Conservation (phyloP, 2,888 invertebrate genomes). For the Drosophila helvetica region DNA sequence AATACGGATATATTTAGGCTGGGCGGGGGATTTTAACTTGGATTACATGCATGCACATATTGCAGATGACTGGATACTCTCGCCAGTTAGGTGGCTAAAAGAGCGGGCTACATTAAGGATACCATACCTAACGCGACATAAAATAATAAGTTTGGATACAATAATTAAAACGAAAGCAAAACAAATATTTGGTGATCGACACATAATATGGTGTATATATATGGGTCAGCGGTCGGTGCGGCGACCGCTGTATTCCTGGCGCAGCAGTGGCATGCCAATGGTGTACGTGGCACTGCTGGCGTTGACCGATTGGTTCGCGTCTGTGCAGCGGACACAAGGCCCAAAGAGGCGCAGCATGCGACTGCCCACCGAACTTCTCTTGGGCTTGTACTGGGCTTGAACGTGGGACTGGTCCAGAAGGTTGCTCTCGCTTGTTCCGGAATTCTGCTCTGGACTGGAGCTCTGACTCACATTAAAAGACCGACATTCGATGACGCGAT, state of each 20-base stretch:
- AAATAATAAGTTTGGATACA: not conserved
- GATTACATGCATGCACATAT: not conserved
- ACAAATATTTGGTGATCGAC: too few species aligned
- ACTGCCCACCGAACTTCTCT: constrained; percentile 57
- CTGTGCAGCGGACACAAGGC: constrained; percentile 75
- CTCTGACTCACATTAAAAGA: constrained; percentile 12
- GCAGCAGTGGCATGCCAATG: constrained; percentile 69
- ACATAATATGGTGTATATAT: too few species aligned
- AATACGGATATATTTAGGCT: not conserved
- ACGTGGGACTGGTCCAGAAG: constrained; percentile 1
- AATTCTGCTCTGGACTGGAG: not conserved
- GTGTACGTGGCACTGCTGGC: constrained; percentile 65
- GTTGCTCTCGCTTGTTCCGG: constrained; percentile 5
- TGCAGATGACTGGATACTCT: not conserved
- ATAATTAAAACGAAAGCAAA: not conserved
- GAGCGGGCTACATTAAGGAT: not conserved
- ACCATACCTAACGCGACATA: not conserved
- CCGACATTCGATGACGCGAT: constrained; percentile 51
- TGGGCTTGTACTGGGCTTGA: constrained; percentile 14
- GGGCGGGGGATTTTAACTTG: too few species aligned
- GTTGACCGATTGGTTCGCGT: constrained; percentile 58
- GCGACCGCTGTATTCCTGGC: constrained; percentile 27
- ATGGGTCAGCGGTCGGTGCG: not conserved
- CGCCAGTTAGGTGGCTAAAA: not conserved
- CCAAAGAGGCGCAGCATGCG: constrained; percentile 77